These are phyloP conservation scores for Acrobasis suavella DNA, from an alignment of 2,888 invertebrate genomes.

Conservation along the genomic window DNA sequence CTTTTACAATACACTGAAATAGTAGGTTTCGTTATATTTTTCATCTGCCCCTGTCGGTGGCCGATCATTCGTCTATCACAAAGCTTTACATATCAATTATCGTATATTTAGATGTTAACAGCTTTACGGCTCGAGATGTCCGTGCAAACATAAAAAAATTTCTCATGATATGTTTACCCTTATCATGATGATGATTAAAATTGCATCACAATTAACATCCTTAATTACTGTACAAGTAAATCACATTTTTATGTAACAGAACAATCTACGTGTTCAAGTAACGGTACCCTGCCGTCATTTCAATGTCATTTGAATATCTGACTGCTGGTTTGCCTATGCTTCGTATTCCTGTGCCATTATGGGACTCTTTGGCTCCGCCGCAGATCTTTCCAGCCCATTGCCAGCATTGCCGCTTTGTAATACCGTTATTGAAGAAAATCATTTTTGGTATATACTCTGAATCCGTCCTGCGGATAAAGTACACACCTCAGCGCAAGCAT, in stretches of 20 bases:
- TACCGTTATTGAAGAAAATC: neutral
- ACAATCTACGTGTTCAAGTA: no score
- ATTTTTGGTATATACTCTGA: conserved; percentile 25
- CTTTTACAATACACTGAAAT: no score
- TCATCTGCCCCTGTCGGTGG: no score
- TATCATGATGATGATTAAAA: neutral
- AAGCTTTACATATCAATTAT: conserved; percentile 1
- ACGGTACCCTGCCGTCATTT: no score
- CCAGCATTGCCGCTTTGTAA: no score
- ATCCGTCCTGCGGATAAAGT: conserved; percentile 51
- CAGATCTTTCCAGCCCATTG: no score
- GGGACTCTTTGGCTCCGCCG: no score
- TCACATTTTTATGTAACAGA: neutral
- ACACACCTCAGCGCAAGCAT: conserved; percentile 65
- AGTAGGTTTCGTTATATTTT: no score
- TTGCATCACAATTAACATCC: neutral
- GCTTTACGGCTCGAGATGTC: neutral
- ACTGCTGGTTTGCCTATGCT: no score
- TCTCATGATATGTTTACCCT: no score
- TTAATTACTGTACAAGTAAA: neutral
- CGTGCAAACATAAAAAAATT: neutral
- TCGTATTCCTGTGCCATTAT: no score
- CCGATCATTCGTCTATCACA: neutral
- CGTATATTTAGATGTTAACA: conserved; percentile 1
- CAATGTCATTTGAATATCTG: no score